phyloP scores from a whole-genome alignment of 2,888 invertebrate species.

The Petrolisthes manimaculis region DNA sequence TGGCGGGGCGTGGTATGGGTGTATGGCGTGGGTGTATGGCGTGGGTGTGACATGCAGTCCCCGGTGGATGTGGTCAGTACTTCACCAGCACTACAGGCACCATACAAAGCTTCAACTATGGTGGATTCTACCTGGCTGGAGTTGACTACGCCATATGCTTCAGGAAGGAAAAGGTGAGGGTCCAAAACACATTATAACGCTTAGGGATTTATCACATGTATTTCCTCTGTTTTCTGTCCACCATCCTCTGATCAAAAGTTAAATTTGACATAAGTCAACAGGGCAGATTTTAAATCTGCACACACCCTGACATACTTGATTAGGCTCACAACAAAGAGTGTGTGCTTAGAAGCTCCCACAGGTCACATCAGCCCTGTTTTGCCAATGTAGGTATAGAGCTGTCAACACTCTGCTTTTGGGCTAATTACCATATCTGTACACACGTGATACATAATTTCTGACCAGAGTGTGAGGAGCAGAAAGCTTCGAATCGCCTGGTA shows the following conservation, averaged over 20 bases:
- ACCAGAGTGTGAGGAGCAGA: too few relatives aligned
- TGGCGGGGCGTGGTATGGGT: too few relatives aligned
- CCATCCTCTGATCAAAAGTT: too few relatives aligned
- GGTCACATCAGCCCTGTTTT: not conserved
- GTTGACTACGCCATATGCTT: constrained; percentile 52
- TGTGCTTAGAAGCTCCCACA: not conserved
- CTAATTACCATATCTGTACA: too few relatives aligned
- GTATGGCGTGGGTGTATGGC: too few relatives aligned
- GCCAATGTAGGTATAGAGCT: not conserved
- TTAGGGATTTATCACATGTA: not conserved
- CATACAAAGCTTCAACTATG: constrained; percentile 55
- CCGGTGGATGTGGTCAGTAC: constrained; percentile 54
- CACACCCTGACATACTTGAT: too few relatives aligned
- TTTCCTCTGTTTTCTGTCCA: too few relatives aligned
- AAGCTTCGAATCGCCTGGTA: too few relatives aligned
- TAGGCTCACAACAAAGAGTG: not conserved
- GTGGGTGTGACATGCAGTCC: constrained; percentile 13
- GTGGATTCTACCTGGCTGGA: constrained; percentile 43
- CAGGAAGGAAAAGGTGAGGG: constrained; percentile 54
- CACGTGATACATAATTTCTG: too few relatives aligned
- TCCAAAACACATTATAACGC: not conserved
- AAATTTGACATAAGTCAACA: not conserved
- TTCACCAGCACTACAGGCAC: constrained; percentile 26
- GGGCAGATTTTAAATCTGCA: not conserved
- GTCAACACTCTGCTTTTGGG: too few relatives aligned